These are phyloP conservation scores for Rhynchonema sp. DNA, from an alignment of 2,888 invertebrate species.

Conservation along the genomic window DNA sequence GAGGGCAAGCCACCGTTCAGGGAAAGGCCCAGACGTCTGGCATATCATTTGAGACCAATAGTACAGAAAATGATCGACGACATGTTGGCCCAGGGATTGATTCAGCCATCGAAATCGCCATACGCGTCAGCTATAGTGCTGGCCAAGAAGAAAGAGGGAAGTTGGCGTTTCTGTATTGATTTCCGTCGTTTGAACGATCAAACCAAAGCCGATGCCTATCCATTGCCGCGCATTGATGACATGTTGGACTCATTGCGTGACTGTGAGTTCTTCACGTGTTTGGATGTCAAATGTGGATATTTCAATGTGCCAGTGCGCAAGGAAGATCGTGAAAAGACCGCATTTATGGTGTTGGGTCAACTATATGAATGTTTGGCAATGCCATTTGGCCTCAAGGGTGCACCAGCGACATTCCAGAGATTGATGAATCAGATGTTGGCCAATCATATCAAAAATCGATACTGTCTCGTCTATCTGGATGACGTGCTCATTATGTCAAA, in stretches of 20 bases:
- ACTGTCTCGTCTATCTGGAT: constrained; percentile 13
- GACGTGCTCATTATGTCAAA: constrained; percentile 13
- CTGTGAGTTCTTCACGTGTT: constrained; percentile 8
- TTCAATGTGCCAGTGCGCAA: constrained; percentile 13
- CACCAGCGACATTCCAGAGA: constrained; percentile 17
- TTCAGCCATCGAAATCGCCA: too few relatives aligned
- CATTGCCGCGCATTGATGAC: constrained; percentile 11
- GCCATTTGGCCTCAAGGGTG: constrained; percentile 16
- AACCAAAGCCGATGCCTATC: constrained; percentile 10
- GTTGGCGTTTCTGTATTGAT: too few relatives aligned
- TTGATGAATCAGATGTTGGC: constrained; percentile 10
- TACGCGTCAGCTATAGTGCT: too few relatives aligned
- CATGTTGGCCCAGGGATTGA: too few relatives aligned
- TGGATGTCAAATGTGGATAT: constrained; percentile 14
- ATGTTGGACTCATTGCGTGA: constrained; percentile 9
- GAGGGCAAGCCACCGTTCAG: too few relatives aligned
- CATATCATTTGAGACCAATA: too few relatives aligned
- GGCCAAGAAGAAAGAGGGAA: too few relatives aligned
- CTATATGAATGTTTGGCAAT: constrained; percentile 14
- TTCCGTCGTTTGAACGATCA: constrained; percentile 12
- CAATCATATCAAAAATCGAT: neutral
- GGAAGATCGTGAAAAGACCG: constrained; percentile 12
- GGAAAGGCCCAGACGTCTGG: too few relatives aligned
- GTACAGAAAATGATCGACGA: too few relatives aligned
- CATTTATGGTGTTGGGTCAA: constrained; percentile 12